These are phyloP conservation scores for Chamaea fasciata DNA, from an alignment of 2,113 vertebrate species.

Conservation along the genomic window DNA sequence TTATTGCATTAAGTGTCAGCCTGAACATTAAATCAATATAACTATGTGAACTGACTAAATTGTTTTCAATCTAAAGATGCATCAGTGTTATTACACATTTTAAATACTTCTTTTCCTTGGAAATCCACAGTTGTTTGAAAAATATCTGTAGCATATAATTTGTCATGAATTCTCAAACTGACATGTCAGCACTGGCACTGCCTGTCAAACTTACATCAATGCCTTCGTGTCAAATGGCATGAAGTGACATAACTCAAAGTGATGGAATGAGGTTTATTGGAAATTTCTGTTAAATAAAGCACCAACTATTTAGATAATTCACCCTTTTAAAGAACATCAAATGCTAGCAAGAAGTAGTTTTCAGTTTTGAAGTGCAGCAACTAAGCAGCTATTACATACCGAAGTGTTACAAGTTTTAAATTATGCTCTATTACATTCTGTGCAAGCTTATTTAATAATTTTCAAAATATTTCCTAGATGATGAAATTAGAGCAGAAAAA, in stretches of 20 bases:
- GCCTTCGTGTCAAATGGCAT: neutral
- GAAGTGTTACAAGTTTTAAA: neutral
- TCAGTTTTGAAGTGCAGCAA: neutral
- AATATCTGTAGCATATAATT: neutral
- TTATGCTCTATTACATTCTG: neutral
- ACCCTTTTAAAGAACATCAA: neutral
- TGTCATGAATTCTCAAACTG: constrained; percentile 14
- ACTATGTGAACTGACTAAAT: neutral
- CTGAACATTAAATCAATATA: neutral
- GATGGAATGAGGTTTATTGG: constrained; percentile 11
- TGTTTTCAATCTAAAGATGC: neutral
- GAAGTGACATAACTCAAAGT: constrained; percentile 17
- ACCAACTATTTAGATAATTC: neutral
- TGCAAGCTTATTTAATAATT: neutral
- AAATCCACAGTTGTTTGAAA: neutral
- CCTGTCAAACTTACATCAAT: constrained; percentile 18
- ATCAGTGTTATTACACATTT: neutral
- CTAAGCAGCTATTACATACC: neutral
- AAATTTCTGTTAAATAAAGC: constrained; percentile 26
- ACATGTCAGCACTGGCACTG: neutral
- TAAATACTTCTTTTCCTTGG: neutral
- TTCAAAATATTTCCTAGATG: neutral
- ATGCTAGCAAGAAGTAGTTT: neutral
- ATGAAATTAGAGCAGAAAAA: neutral
- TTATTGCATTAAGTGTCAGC: neutral